Base-by-base conservation (phyloP, 2,888 invertebrate species). In the Ptychoptera contaminata region DNA sequence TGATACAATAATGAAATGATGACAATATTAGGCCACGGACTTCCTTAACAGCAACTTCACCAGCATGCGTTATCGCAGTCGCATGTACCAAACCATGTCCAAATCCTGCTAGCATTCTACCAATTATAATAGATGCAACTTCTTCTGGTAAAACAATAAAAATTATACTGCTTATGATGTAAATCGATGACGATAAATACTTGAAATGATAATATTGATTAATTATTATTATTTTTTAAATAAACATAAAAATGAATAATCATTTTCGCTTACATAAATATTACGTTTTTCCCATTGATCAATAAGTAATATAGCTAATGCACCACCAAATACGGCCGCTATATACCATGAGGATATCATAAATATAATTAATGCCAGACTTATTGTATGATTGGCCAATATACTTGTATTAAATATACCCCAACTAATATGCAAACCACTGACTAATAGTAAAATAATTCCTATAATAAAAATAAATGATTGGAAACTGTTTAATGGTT, bases 211-310 rank as follows among this genome's bases (percentile, higher is more conserved):
- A 41, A 32, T 31, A 30, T 16, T 9, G 15, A 12, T 30, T 8
- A 32, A n/a, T 16, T 32, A 15, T 16, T 42, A 16, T 15, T 16
- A 36, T 23, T 16, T 12, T 8, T 35, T 11, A n/a, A n/a, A n/a
- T n/a, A n/a, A n/a, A n/a, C n/a, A n/a, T n/a, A n/a, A n/a, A n/a
- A n/a, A n/a, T n/a, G n/a, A n/a, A n/a, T n/a, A n/a, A n/a, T n/a
- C n/a, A n/a, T n/a, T 23, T 39, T 32, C 11, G 10, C 36, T 46
- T 39, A 48, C 46, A 32, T 47, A 47, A n/a, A 49, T 46, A 7
- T 14, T 15, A 2, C 37, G 31, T 48, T 47, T 49, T 41, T 46
- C 5, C 8, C 30, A 16, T 6, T 34, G 39, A 11, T 37, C 23
- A 5, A 45, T 23, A 14, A 35, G 8, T 4, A 46, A 11, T 32